Base-by-base conservation (phyloP, 2,888 invertebrate species). In the Mechanitis messenoides region DNA sequence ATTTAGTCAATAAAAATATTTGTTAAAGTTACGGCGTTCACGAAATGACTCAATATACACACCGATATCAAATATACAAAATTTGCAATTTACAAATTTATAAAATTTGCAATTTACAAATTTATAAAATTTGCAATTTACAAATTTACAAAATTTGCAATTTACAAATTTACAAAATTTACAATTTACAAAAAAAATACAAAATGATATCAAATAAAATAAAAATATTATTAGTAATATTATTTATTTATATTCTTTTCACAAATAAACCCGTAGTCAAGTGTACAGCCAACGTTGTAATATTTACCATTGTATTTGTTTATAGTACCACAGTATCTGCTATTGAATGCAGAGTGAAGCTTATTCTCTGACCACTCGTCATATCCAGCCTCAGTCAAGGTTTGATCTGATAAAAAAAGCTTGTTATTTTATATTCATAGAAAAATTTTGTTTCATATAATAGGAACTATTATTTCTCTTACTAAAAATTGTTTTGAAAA, bases 401-500 rank as follows among this genome's bases (percentile, higher is more conserved):
- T 84, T 71, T 85, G 74, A 56, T 85, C 86, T 87, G 74, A 11
- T 73, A 76, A 58, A 45, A 20, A 20, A 20, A 20, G 20, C 20
- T 20, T 20, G 20, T 20, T 20, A 20, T 20, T 20, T 20, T 20
- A 20, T 20, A 20, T 20, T 20, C 20, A 20, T 1, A 20, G 20
- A 20, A 20, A 20, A 20, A 20, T 20, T 20, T 20, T 20, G 20
- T 20, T 20, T 20, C 20, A 20, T 20, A 20, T 20, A 20, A 20
- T 20, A 20, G 20, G 20, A 20, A 45, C 7, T 33, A 3, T 12
- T 9, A 56, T 28, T 12, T 33, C 5, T 79, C 86, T 77, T 70
- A 86, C 86, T 82, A 28, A 82, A 83, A 45, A 87, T 72, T n/a
- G 87, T 87, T 64, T 71, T 79, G 58, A 84, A 87, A 9, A 78